A percentile compares a stretch with the other conserved stretches of the same genome.
Evolutionary conservation across 2,888 invertebrate species (phyloP).

Genomic region (Teleogryllus oceanicus): DNA sequence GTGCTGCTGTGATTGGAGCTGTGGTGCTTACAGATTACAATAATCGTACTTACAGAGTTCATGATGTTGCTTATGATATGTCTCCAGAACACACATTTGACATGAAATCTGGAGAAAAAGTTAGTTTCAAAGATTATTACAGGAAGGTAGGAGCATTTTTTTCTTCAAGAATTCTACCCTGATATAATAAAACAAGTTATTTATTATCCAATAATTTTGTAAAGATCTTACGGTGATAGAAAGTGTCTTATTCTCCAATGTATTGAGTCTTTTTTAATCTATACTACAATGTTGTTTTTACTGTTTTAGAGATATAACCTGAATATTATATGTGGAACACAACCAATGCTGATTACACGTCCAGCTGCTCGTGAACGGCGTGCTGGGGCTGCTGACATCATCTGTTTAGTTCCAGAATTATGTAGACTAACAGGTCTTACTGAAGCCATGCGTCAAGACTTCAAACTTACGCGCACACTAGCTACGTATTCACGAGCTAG

Average conservation of each 20-base stretch:
- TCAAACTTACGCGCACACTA: conserved; percentile 65
- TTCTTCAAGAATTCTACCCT: no score
- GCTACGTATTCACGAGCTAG: conserved; percentile 69
- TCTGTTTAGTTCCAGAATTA: conserved; percentile 79
- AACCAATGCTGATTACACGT: conserved; percentile 76
- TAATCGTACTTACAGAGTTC: conserved; percentile 67
- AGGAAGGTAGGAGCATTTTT: no score
- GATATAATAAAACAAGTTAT: no score
- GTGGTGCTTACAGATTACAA: conserved; percentile 75
- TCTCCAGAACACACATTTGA: no score
- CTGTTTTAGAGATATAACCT: conserved; percentile 62
- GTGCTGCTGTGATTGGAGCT: conserved; percentile 47
- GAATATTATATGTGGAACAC: conserved; percentile 58
- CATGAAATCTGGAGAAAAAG: no score
- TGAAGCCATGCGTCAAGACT: conserved; percentile 62
- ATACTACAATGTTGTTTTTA: no score
- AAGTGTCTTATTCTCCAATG: no score
- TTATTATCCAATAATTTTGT: no score
- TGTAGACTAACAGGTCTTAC: conserved; percentile 79
- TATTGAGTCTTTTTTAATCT: no score
- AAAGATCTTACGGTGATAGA: no score
- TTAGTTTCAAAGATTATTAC: no score
- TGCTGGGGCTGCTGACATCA: conserved; percentile 62
- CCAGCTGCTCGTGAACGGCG: conserved; percentile 69
- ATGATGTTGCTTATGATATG: conserved; percentile 56